These are phyloP conservation scores for Monoplex corrugatus DNA, from an alignment of 2,888 invertebrate genomes.

Conservation along the genomic window DNA sequence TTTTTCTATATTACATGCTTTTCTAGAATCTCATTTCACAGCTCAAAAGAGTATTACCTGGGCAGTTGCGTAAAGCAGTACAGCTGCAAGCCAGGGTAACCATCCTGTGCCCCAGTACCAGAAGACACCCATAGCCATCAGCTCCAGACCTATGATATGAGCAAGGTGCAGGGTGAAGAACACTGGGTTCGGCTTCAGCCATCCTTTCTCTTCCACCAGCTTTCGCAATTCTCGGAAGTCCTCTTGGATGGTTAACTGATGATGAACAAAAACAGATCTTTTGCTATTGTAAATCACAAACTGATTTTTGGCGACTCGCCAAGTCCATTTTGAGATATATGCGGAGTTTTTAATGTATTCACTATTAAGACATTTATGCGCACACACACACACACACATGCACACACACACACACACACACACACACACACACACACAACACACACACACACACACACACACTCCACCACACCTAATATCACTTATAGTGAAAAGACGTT, in stretches of 20 bases:
- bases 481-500: too few relatives aligned
- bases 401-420: too few relatives aligned
- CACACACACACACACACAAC: too few relatives aligned
- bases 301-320: neutral
- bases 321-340: neutral
- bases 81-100: conserved; percentile 60
- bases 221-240: conserved; percentile 69
- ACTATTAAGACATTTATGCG: neutral
- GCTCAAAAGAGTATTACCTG: conserved; percentile 65
- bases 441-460: too few relatives aligned
- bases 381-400: neutral
- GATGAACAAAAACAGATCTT: neutral
- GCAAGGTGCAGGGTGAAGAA: conserved; percentile 67
- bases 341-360: neutral
- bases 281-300: neutral
- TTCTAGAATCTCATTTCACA: too few relatives aligned
- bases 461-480: too few relatives aligned
- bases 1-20: too few relatives aligned
- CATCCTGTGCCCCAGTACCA: conserved; percentile 66
- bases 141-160: conserved; percentile 68
- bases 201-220: conserved; percentile 64
- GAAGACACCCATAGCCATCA: conserved; percentile 61
- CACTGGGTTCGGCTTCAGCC: conserved; percentile 62
- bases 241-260: conserved; percentile 56
- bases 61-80: conserved; percentile 62